Evolutionary conservation across 2,113 vertebrate species (phyloP), one percentile per base, ranked within the genome.

Genomic region (Cinclus mexicanus): DNA sequence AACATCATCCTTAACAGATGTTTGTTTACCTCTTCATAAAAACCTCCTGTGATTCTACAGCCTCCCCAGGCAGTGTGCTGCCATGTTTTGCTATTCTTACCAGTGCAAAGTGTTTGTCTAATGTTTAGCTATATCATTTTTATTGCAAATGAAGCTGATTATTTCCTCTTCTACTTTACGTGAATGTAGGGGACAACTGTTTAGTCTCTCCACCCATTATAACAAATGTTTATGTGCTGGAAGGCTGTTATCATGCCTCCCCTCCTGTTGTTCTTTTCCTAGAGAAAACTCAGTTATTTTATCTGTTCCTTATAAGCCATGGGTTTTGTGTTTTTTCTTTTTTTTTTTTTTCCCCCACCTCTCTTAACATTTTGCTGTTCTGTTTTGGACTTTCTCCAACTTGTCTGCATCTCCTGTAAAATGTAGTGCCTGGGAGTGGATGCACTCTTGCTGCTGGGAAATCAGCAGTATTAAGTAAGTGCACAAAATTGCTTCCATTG

Each of bases 1-100:
- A 95, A 76, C 77, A 76, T 87, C 65, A 60, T 93, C 70, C 57
- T 94, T 96, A 97, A 85, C 94, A 95, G 94, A 96, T 96, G 91
- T 89, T 95, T 97, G 94, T 95, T 96, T 97, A 96, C 95, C 96
- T 95, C 95, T 95, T 92, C 83, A 92, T 91, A 92, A 95, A 96
- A 93, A 60, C 86, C 94, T 95, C 91, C 83, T 78, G 91, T 89
- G 94, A 90, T 77, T 94, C 94, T 83, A 67, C 68, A 95, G 94
- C 83, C 81, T 95, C 93, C 91, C 94, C 77, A 82, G 87, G 77
- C 81, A 91, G 56, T 29, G 49, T 71, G 77, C 69, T 96, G 83
- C 61, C 11, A 31, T 72, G 91, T 74, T 93, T 94, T 91, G 93
- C 87, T 87, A 35, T 85, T 95, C 93, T 89, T 94, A 63, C 77